A percentile compares a stretch with the other conserved stretches of the same genome.
phyloP scores from a whole-genome alignment of 1,140 invertebrate species.

The Tetragnatha versicolor region DNA sequence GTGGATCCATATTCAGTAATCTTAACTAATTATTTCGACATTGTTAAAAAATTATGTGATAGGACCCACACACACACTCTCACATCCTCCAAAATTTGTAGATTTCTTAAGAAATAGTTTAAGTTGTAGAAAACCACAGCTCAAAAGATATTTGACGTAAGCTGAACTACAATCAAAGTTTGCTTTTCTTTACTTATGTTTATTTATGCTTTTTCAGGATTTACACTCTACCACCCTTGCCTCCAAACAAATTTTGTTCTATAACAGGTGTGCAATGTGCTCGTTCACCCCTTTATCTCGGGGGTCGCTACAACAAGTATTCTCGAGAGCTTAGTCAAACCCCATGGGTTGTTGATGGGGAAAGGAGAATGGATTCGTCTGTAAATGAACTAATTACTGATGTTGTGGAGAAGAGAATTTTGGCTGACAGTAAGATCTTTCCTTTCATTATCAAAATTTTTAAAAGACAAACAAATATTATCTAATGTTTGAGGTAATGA shows the following conservation, averaged over 20 bases:
- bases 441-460: too few relatives aligned
- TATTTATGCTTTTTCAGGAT: not conserved
- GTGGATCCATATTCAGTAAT: too few relatives aligned
- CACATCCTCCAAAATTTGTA: too few relatives aligned
- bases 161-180: too few relatives aligned
- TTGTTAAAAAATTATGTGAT: too few relatives aligned
- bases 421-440: constrained; percentile 67
- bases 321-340: constrained; percentile 88
- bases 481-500: too few relatives aligned
- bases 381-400: constrained; percentile 89
- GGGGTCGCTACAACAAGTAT: constrained; percentile 83
- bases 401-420: constrained; percentile 66
- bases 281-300: constrained; percentile 56
- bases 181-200: not conserved
- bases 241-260: constrained; percentile 41
- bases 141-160: too few relatives aligned
- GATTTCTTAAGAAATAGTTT: too few relatives aligned
- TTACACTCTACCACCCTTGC: constrained; percentile 24
- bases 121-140: too few relatives aligned
- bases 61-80: too few relatives aligned
- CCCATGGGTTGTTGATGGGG: constrained; percentile 89
- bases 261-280: constrained; percentile 60
- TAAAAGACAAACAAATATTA: too few relatives aligned
- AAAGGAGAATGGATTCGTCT: constrained; percentile 80
- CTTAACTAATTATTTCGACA: too few relatives aligned